Evolutionary conservation across 2,888 invertebrate species (phyloP).

Genomic region (Loripinus fragilis): DNA sequence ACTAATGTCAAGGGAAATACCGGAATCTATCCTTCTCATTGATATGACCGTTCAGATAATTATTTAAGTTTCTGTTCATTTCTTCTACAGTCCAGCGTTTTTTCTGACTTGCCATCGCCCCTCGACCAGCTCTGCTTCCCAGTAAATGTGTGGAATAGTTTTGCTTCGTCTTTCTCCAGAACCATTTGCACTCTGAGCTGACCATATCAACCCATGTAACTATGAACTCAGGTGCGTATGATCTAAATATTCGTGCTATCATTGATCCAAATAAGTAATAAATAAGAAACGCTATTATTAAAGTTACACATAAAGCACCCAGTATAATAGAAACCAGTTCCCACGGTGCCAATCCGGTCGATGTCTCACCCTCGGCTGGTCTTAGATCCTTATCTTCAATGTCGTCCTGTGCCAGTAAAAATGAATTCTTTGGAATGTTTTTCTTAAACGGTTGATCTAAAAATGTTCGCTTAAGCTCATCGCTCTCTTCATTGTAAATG

Average conservation of each 20-base stretch:
- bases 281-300: conserved; percentile 32
- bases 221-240: conserved; percentile 46
- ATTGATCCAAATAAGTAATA: conserved; percentile 44
- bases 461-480: conserved; percentile 61
- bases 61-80: conserved; percentile 55
- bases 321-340: conserved; percentile 39
- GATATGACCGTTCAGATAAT: conserved; percentile 44
- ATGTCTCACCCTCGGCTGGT: background rate
- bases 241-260: conserved; percentile 36
- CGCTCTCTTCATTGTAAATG: conserved; percentile 71
- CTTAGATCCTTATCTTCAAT: background rate
- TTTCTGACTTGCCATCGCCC: background rate
- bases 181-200: conserved; percentile 39
- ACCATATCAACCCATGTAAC: conserved; percentile 52
- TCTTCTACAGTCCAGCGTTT: background rate
- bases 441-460: conserved; percentile 69
- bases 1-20: background rate
- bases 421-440: conserved; percentile 58
- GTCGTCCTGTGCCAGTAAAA: conserved; percentile 53
- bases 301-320: conserved; percentile 21
- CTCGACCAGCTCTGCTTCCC: conserved; percentile 32
- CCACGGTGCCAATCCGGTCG: conserved; percentile 19
- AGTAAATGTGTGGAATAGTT: conserved; percentile 53
- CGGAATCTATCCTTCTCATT: conserved; percentile 3
- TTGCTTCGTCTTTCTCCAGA: conserved; percentile 38